phyloP scores from a whole-genome alignment of 2,113 vertebrate species.

The Anguilla rostrata region DNA sequence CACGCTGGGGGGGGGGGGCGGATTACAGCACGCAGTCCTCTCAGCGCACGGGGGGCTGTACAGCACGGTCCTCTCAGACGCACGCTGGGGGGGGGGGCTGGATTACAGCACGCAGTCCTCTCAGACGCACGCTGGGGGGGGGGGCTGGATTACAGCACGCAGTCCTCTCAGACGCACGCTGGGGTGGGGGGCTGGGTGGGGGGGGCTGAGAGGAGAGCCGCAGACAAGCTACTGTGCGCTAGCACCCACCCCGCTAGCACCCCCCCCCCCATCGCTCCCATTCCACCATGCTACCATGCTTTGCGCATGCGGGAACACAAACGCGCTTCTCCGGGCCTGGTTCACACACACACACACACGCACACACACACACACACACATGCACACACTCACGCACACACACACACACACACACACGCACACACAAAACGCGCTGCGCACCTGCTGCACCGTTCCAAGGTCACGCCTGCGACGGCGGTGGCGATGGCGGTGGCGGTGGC shows the following conservation, averaged over 20 bases:
- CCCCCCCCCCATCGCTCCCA: neutral
- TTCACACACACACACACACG: too few relatives aligned
- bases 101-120: constrained; percentile 57
- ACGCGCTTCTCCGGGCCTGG: too few relatives aligned
- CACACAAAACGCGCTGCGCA: too few relatives aligned
- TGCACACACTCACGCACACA: too few relatives aligned
- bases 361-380: too few relatives aligned
- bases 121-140: constrained; percentile 34
- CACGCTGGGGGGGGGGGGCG: constrained; percentile 31
- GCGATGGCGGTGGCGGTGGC: neutral
- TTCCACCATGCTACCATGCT: too few relatives aligned
- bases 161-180: too few relatives aligned
- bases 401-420: too few relatives aligned
- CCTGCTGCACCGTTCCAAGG: neutral
- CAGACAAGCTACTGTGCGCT: constrained; percentile 19
- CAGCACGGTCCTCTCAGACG: constrained; percentile 47
- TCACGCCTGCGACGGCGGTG: neutral
- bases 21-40: constrained; percentile 57
- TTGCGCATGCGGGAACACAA: neutral
- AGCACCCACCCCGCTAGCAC: too few relatives aligned
- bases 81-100: constrained; percentile 41
- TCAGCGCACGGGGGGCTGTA: constrained; percentile 42
- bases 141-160: too few relatives aligned
- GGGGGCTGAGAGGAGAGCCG: constrained; percentile 33
- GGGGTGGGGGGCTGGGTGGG: constrained; percentile 25